Evolutionary conservation across 2,888 invertebrate species (phyloP).

Genomic region (Rhagonycha fulva): DNA sequence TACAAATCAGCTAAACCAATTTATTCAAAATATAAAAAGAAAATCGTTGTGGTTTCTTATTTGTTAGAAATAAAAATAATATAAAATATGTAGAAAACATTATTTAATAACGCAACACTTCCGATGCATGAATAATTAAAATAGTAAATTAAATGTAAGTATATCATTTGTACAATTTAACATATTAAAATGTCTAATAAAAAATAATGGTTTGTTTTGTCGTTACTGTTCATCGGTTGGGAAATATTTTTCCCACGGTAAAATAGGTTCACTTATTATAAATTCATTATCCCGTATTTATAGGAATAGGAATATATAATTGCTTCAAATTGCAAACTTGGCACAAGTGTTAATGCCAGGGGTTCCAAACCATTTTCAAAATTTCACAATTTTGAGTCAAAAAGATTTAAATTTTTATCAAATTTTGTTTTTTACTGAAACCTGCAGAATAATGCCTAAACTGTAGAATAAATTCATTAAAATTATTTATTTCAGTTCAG

Average conservation of each 20-base stretch:
- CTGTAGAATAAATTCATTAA: too few relatives aligned
- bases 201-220: neutral
- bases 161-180: neutral
- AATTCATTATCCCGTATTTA: constrained; percentile 8
- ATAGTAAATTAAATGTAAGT: neutral
- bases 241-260: constrained; percentile 14
- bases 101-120: neutral
- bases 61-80: too few relatives aligned
- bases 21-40: neutral
- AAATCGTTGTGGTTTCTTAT: too few relatives aligned
- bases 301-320: neutral
- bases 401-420: neutral
- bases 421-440: neutral
- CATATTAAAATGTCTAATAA: neutral
- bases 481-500: too few relatives aligned
- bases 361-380: neutral
- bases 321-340: constrained; percentile 6
- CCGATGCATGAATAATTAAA: neutral
- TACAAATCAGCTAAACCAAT: neutral
- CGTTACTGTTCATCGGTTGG: constrained; percentile 4
- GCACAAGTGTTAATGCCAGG: neutral
- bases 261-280: constrained; percentile 12
- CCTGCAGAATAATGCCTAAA: too few relatives aligned
- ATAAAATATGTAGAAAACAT: neutral
- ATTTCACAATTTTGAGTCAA: neutral